Evolutionary conservation across 2,797 vertebrate genomes (phyloP).

Genomic region (Orestias chungarensis): DNA sequence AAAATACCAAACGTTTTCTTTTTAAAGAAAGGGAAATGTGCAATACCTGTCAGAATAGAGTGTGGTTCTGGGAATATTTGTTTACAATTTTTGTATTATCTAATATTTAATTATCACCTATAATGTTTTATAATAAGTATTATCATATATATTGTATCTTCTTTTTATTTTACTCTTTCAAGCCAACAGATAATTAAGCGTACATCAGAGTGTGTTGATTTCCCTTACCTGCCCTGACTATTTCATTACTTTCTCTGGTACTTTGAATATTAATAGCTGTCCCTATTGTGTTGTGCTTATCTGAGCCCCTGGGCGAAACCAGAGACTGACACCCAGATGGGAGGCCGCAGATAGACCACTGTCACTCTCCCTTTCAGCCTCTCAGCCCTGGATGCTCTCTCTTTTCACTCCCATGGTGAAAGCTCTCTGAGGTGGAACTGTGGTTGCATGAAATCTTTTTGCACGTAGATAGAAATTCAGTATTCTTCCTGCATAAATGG

Average conservation of each 20-base stretch:
- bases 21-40: background rate
- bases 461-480: conserved; percentile 10
- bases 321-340: conserved; percentile 79
- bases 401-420: conserved; percentile 49
- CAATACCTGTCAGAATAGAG: background rate
- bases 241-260: conserved; percentile 75
- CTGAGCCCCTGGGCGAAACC: conserved; percentile 74
- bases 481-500: conserved; percentile 5
- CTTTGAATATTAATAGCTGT: conserved; percentile 76
- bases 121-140: background rate
- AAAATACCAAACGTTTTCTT: background rate
- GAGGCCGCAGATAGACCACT: conserved; percentile 67
- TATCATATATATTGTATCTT: background rate
- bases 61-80: background rate
- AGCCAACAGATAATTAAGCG: conserved; percentile 31
- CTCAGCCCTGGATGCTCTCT: conserved; percentile 43
- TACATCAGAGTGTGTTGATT: conserved; percentile 55
- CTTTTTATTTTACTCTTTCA: conserved; percentile 20
- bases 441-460: conserved; percentile 12
- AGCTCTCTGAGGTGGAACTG: conserved; percentile 16
- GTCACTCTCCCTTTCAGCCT: conserved; percentile 69
- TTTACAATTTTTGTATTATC: background rate
- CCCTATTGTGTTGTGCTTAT: conserved; percentile 73
- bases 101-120: background rate
- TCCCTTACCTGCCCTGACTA: conserved; percentile 74